Evolutionary conservation across 1,140 invertebrate genomes (phyloP), one percentile per base, ranked within the genome.

Genomic region (Drosophila arizonae): DNA sequence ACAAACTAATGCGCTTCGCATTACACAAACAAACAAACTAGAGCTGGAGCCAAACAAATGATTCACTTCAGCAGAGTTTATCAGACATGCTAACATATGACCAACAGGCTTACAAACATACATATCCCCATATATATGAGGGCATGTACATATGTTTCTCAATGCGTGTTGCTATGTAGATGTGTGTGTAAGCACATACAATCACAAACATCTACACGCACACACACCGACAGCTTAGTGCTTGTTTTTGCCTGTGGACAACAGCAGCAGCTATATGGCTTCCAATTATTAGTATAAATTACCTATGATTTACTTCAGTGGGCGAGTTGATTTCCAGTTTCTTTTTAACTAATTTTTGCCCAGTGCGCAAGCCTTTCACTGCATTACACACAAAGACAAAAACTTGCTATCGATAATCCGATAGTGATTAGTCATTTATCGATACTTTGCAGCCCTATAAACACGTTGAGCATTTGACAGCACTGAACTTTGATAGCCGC

Each of bases 31-130:
- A 85, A 79, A 67, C 57, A 71, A 75, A 64, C 67, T 74, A 52
- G 60, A 62, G 52, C 54, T 58, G 72, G 77, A 86, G 73, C 82
- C 69, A 80, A 82, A 86, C 82, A 86, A 86, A 88, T 87, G 82
- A 86, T 88, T 86, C 82, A 86, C 78, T 75, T 75, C 60, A 74
- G 30, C 60, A 63, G 39, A 64, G 66, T 73, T 73, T 73, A 73
- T 73, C 71, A 73, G 71, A 58, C 65, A 57, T 41, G 51, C 52
- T 68, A 69, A 56, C 71, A 73, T 73, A 73, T 74, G 66, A 74
- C 72, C 50, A 65, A 33, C 33, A 63, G 28, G 48, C 51, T 58
- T 39, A 41, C 33, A 62, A 8, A 43, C 21, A 24, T 30, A 57
- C 45, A 61, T 50, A 24, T 48, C 8, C 21, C 45, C 15, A 5